Evolutionary conservation across 2,113 vertebrate species (phyloP), one percentile per base, ranked within the genome.

Genomic region (Sitta europaea): DNA sequence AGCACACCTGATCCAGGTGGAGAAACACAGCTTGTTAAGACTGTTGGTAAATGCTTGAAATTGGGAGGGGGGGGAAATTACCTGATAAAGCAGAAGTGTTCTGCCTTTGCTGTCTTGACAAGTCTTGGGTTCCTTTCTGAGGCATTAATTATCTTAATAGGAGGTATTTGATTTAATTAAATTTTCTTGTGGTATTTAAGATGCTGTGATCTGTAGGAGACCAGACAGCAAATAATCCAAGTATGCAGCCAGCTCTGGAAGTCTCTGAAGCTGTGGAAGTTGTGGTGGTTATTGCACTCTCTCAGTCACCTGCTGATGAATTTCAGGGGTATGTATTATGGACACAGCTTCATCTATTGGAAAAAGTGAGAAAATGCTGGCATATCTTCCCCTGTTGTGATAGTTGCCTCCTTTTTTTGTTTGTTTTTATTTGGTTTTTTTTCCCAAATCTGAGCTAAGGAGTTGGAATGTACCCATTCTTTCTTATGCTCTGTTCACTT

Each of bases 1-100:
- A 38, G 19, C 43, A 35, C 50, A 43, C 40, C 35, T 54, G 36
- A 33, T 89, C 78, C 54, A 83, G 28, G 21, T 76, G 54, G 58
- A 83, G 43, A 59, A 91, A 40, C 22, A 21, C 21, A 57, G 7
- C 6, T 42, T 62, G 50, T 47, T 23, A 31, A 54, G 55, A 15
- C 6, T 42, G 16, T 12, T 66, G 22, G 6, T 68, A 84, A 81
- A 35, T 4, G 40, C 45, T 15, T 51, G 54, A n/a, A 67, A 72
- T 11, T 31, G 15, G 1, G 43, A 0, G 25, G 8, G 2, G 4
- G 3, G 24, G 5, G 38, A n/a, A 79, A 16, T 10, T 53, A 11
- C 14, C 13, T 29, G 29, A 31, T 20, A 38, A 68, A 76, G 40
- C n/a, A 82, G n/a, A 67, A 72, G 5, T 36, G 11, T 57, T 83